These are phyloP conservation scores for Calephelis virginiensis DNA, from an alignment of 1,140 invertebrate genomes.

Conservation along the genomic window DNA sequence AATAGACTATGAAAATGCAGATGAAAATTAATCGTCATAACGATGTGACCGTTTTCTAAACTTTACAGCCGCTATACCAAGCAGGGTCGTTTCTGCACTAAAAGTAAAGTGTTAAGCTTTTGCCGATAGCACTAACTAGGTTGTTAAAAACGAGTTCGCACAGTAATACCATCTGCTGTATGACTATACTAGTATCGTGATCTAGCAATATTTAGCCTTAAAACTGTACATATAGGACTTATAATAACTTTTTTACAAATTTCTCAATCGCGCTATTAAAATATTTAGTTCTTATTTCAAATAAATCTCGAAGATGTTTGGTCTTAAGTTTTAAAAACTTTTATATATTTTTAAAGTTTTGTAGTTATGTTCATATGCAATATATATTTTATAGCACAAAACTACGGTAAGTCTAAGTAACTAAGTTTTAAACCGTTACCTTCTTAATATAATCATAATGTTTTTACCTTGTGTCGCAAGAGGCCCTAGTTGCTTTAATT, in stretches of 20 bases:
- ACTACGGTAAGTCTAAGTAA: no score
- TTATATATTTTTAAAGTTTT: not conserved
- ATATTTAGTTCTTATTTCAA: not conserved
- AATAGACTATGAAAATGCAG: slow-evolving; percentile 23
- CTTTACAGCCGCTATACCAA: slow-evolving; percentile 20
- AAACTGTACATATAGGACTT: not conserved
- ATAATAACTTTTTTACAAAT: not conserved
- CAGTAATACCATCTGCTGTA: slow-evolving; percentile 40
- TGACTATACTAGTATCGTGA: slow-evolving; percentile 1
- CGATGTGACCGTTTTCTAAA: slow-evolving; percentile 24
- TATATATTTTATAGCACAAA: no score
- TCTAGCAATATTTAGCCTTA: not conserved
- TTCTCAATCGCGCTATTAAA: not conserved
- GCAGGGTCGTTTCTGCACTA: slow-evolving; percentile 16
- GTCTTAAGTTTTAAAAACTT: not conserved
- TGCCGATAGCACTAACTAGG: slow-evolving; percentile 44
- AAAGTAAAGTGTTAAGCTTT: slow-evolving; percentile 30
- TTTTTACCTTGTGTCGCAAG: no score
- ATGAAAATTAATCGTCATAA: slow-evolving; percentile 24
- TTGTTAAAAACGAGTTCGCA: slow-evolving; percentile 42
- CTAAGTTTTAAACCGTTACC: no score
- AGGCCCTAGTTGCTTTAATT: no score
- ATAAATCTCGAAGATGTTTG: not conserved
- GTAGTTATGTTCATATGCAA: no score
- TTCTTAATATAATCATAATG: no score